Evolutionary conservation across 2,888 invertebrate species (phyloP).

Genomic region (Drosophila neonasuta): DNA sequence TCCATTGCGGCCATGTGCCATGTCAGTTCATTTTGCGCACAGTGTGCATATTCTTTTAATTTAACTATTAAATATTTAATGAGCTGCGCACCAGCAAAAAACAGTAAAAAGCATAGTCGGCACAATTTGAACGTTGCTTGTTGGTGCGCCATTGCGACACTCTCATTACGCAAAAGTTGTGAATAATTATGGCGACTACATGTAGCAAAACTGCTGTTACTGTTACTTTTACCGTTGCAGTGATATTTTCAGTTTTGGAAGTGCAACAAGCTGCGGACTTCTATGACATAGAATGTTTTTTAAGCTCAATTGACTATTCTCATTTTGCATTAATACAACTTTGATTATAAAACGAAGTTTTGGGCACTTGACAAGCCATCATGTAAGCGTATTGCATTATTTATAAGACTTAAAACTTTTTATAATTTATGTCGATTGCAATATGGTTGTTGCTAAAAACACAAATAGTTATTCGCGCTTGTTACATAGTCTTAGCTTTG

Average conservation of each 20-base stretch:
- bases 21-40: conserved; percentile 55
- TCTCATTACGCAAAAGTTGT: conserved; percentile 67
- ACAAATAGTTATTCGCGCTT: neutral
- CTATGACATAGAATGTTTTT: neutral
- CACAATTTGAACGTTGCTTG: conserved; percentile 41
- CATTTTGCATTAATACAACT: too few relatives aligned
- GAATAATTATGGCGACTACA: conserved; percentile 57
- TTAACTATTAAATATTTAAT: conserved; percentile 75
- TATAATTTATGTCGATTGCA: too few relatives aligned
- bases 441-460: too few relatives aligned
- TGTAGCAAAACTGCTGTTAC: conserved; percentile 12
- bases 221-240: conserved; percentile 12
- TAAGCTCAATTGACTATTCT: neutral
- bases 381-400: too few relatives aligned
- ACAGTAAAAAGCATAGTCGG: conserved; percentile 37
- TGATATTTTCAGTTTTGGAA: conserved; percentile 1
- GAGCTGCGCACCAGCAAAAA: conserved; percentile 53
- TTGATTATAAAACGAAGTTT: too few relatives aligned
- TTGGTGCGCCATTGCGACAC: conserved; percentile 56
- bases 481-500: neutral
- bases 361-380: too few relatives aligned
- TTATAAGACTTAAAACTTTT: too few relatives aligned
- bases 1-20: conserved; percentile 17
- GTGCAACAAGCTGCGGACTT: conserved; percentile 10
- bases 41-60: conserved; percentile 75